These are phyloP conservation scores for Hestina assimilis DNA, from an alignment of 1,140 invertebrate genomes.

Conservation along the genomic window DNA sequence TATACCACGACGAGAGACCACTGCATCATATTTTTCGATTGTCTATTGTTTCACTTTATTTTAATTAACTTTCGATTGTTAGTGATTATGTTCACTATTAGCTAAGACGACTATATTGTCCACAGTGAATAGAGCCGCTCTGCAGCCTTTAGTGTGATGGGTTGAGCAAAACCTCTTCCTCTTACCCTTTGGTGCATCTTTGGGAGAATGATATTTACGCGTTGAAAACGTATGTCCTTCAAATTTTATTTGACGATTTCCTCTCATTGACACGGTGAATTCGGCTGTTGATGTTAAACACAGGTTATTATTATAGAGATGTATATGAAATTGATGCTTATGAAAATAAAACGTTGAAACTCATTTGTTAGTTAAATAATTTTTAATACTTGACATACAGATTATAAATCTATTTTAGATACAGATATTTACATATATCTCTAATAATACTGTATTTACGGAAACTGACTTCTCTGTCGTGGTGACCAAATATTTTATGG, in stretches of 20 bases:
- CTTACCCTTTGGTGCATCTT: neutral
- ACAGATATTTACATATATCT: no score
- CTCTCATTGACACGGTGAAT: constrained; percentile 18
- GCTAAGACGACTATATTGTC: constrained; percentile 13
- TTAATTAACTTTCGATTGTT: neutral
- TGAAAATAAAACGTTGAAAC: no score
- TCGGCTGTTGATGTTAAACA: constrained; percentile 6
- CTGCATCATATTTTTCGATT: no score
- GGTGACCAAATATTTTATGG: no score
- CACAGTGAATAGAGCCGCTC: constrained; percentile 23
- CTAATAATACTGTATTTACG: no score
- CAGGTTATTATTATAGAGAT: neutral
- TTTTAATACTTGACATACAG: no score
- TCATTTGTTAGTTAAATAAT: no score
- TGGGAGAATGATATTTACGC: neutral
- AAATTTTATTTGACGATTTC: constrained; percentile 14
- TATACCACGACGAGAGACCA: no score
- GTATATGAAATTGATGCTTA: no score
- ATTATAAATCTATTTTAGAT: no score
- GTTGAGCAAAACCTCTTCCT: constrained; percentile 39
- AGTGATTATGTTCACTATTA: constrained; percentile 28
- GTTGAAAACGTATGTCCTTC: constrained; percentile 13
- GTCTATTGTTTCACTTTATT: no score
- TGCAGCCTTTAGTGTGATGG: constrained; percentile 31
- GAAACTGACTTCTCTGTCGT: no score